These are phyloP conservation scores for Synanthedon vespiformis DNA, from an alignment of 2,888 invertebrate genomes.

Conservation along the genomic window DNA sequence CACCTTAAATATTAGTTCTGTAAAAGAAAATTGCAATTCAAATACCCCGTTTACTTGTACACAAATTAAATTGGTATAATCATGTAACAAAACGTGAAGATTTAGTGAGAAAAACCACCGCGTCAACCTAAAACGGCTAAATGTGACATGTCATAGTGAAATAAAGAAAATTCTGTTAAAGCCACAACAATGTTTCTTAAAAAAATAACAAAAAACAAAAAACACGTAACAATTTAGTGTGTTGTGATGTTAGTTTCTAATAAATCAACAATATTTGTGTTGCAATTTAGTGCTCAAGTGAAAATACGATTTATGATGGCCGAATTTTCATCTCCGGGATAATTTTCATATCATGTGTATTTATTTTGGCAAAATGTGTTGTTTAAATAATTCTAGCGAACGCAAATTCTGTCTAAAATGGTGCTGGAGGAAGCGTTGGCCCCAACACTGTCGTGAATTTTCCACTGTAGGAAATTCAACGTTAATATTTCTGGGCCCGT, in stretches of 20 bases:
- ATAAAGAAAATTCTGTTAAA: constrained; percentile 12
- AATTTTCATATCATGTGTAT: constrained; percentile 33
- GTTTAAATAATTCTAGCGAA: constrained; percentile 33
- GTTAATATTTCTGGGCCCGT: constrained; percentile 2
- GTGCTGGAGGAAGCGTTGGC: constrained; percentile 64
- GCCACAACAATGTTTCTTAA: background rate
- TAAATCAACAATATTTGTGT: background rate
- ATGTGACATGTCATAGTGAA: constrained; percentile 23
- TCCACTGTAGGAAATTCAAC: background rate
- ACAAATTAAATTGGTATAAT: constrained; percentile 18
- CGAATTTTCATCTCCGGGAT: constrained; percentile 45
- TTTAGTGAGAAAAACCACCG: background rate
- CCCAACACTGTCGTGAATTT: constrained; percentile 6
- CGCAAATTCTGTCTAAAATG: constrained; percentile 54
- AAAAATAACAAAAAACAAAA: background rate
- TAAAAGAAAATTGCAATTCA: constrained; percentile 20
- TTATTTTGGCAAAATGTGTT: constrained; percentile 41
- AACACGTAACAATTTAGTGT: background rate
- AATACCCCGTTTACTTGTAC: constrained; percentile 11
- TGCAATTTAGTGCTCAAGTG: constrained; percentile 12
- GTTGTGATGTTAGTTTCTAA: constrained; percentile 1
- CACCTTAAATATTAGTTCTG: constrained; percentile 38
- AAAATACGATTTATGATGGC: constrained; percentile 31
- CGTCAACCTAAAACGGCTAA: constrained; percentile 13
- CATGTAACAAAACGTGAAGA: constrained; percentile 3